Evolutionary conservation across 2,113 vertebrate genomes (phyloP).

Genomic region (Percopsis transmontana): DNA sequence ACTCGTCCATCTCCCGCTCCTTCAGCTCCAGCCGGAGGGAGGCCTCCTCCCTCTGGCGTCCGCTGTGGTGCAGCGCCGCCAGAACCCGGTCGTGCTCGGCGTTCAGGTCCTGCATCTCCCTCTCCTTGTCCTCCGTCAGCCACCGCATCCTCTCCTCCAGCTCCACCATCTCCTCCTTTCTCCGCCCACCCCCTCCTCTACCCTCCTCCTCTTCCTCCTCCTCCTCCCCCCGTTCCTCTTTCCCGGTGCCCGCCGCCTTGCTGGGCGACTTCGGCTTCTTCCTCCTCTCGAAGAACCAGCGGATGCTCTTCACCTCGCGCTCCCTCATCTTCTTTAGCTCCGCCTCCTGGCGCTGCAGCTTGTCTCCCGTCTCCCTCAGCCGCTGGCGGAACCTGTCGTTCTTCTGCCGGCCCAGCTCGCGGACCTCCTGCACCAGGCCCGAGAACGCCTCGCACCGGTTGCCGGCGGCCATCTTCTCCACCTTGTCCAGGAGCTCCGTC

Average conservation of each 20-base stretch:
- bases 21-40: conserved; percentile 51
- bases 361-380: conserved; percentile 67
- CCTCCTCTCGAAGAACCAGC: conserved; percentile 73
- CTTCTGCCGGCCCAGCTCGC: conserved; percentile 62
- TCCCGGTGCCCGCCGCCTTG: conserved; percentile 40
- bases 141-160: conserved; percentile 72
- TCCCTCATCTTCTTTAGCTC: conserved; percentile 74
- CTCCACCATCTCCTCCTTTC: conserved; percentile 56
- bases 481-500: conserved; percentile 70
- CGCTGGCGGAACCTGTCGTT: conserved; percentile 68
- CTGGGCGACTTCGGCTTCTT: conserved; percentile 65
- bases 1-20: conserved; percentile 67
- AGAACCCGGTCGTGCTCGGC: conserved; percentile 57
- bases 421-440: conserved; percentile 67
- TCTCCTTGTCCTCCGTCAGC: conserved; percentile 74
- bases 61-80: conserved; percentile 33
- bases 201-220: conserved; percentile 67
- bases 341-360: conserved; percentile 65
- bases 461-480: conserved; percentile 69
- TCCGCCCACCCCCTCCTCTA: neutral
- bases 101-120: conserved; percentile 70
- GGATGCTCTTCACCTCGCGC: conserved; percentile 70
- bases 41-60: conserved; percentile 34
- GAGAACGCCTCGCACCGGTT: conserved; percentile 76
- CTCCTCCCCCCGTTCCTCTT: conserved; percentile 47